Evolutionary conservation across 2,888 invertebrate species (phyloP), one percentile per base, ranked within the genome.

Genomic region (Conus canariensis): DNA sequence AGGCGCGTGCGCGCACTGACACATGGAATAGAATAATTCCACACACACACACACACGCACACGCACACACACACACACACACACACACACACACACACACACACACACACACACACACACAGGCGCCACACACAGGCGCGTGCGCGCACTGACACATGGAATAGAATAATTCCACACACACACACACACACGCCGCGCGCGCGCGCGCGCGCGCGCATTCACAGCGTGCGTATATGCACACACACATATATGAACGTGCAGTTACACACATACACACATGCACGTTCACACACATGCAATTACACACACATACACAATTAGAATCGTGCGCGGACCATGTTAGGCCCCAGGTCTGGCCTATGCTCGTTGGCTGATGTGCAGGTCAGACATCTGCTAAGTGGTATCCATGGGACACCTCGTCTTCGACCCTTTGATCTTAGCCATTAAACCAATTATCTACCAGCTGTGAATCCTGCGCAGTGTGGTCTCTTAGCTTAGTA

Each of bases 51-150:
- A 30, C 77, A 30, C 77, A 25, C 77, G 9, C 77, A 77, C 77
- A 30, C 77, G 30, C 77, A 77, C 77, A 77, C 77, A 77, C 30
- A 77, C 77, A 77, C 30, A 77, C 77, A 77, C 77, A 30, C 77
- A 77, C 77, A 77, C 77, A 25, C 22, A 70, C 70, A 70, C 70
- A 22, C 70, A 74, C 56, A 77, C 77, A 77, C 70, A 70, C 70
- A 30, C 77, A 30, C 77, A 30, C 77, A 77, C 77, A 25, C 25
- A 77, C 77, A 77, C 77, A 77, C 77, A 77, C 77, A 77, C 77
- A 77, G 30, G 30, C 77, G 2, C 30, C n/a, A 30, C 30, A 30
- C 30, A 30, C 30, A 77, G 25, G 30, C 25, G 19, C 30, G 30
- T 8, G 19, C 77, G 30, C 77, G 19, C 77, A 70, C 70, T 19